Conservation (phyloP, 2,888 invertebrate genomes). For the Chrysomela aeneicollis region DNA sequence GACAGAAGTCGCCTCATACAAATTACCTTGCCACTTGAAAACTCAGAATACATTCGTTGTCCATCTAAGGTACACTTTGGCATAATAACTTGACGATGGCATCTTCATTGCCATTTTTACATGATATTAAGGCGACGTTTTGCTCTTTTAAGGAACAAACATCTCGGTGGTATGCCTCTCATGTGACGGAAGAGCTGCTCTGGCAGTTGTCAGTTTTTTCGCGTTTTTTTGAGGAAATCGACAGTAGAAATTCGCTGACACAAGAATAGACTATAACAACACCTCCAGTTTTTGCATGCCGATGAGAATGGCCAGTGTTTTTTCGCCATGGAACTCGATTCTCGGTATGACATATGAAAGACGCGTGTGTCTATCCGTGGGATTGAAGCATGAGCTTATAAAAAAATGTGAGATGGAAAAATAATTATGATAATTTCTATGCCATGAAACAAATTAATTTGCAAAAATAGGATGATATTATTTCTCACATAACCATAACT, state of each 20-base stretch:
- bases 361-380: no score
- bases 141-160: conserved; percentile 44
- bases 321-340: not conserved
- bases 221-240: conserved; percentile 40
- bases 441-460: no score
- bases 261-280: conserved; percentile 40
- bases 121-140: conserved; percentile 48
- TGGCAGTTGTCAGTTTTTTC: conserved; percentile 42
- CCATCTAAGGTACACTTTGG: conserved; percentile 44
- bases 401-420: no score
- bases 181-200: conserved; percentile 45
- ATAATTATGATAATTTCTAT: no score
- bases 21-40: conserved; percentile 47
- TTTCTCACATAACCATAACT: no score
- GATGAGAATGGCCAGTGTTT: not conserved
- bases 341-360: not conserved
- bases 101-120: conserved; percentile 52
- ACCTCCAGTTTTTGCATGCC: conserved; percentile 40
- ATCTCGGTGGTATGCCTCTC: conserved; percentile 43
- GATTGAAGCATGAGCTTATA: no score
- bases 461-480: no score
- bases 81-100: conserved; percentile 49
- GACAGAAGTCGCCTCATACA: conserved; percentile 48
- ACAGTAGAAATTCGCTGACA: conserved; percentile 39
- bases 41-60: conserved; percentile 44